Percentiles rank a stretch among this genome's conserved stretches.
phyloP scores from a whole-genome alignment of 1,140 invertebrate genomes.

The Chironomus tepperi region DNA sequence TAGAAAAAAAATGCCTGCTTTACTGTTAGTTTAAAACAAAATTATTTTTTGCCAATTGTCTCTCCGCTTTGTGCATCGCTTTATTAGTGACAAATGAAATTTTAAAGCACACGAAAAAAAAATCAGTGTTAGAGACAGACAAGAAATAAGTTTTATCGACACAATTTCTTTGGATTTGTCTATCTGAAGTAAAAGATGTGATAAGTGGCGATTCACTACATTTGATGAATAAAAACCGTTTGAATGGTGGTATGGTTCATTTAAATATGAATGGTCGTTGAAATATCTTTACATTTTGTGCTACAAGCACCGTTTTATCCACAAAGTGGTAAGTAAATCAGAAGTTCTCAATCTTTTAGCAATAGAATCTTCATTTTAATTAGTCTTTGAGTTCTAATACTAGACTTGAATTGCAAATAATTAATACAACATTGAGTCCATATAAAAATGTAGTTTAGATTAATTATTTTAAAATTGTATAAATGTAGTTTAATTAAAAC shows the following conservation, averaged over 20 bases:
- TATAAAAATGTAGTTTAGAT: too few relatives aligned
- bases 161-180: not conserved
- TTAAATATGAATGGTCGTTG: conserved; percentile 2
- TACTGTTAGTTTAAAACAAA: not conserved
- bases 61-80: not conserved
- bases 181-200: not conserved
- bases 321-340: not conserved
- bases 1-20: conserved; percentile 15
- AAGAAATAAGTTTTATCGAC: not conserved
- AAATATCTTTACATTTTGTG: not conserved
- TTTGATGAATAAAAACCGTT: conserved; percentile 13
- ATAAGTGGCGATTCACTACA: not conserved
- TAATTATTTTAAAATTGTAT: too few relatives aligned
- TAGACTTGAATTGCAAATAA: too few relatives aligned
- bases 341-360: too few relatives aligned
- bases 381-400: too few relatives aligned
- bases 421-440: too few relatives aligned
- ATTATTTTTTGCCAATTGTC: not conserved
- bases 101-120: not conserved
- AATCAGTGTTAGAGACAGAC: not conserved
- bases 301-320: not conserved
- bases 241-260: not conserved
- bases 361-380: too few relatives aligned
- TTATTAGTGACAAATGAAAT: not conserved
- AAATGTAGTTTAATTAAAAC: too few relatives aligned